Conservation (phyloP, 2,797 vertebrate species). For the Acanthiza pusilla region DNA sequence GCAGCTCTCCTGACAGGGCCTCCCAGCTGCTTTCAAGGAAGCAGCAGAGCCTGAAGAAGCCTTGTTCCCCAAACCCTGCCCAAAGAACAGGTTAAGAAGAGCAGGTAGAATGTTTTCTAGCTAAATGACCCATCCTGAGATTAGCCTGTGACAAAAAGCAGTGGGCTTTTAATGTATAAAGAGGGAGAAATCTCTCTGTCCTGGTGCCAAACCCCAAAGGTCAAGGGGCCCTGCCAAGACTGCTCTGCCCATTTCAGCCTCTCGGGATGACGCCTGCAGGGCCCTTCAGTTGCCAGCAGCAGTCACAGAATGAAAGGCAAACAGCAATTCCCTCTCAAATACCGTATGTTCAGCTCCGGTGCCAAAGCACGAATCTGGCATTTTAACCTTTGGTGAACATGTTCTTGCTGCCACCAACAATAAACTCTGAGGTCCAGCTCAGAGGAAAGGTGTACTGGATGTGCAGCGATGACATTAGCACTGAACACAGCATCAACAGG, state of each 20-base stretch:
- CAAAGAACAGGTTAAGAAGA: not conserved
- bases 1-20: not conserved
- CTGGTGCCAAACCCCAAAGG: not conserved
- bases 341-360: not conserved
- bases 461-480: not conserved
- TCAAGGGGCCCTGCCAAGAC: not conserved
- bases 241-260: not conserved
- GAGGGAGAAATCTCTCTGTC: not conserved
- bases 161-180: not conserved
- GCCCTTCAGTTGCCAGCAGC: not conserved
- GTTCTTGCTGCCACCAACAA: conserved; percentile 29
- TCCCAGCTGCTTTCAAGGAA: not conserved
- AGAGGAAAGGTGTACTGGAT: not conserved
- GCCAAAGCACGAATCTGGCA: conserved; percentile 21
- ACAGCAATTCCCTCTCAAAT: conserved; percentile 5
- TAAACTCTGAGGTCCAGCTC: not conserved
- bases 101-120: not conserved
- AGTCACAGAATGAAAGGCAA: not conserved
- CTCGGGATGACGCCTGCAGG: not conserved
- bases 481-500: not conserved
- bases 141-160: not conserved
- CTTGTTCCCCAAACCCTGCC: not conserved
- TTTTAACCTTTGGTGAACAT: conserved; percentile 43
- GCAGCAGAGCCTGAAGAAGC: not conserved
- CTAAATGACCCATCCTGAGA: not conserved